A percentile compares a stretch with the other conserved stretches of the same genome.
These are phyloP conservation scores for Babyrousa celebensis DNA, from an alignment of 2,797 vertebrate genomes.

Conservation along the genomic window DNA sequence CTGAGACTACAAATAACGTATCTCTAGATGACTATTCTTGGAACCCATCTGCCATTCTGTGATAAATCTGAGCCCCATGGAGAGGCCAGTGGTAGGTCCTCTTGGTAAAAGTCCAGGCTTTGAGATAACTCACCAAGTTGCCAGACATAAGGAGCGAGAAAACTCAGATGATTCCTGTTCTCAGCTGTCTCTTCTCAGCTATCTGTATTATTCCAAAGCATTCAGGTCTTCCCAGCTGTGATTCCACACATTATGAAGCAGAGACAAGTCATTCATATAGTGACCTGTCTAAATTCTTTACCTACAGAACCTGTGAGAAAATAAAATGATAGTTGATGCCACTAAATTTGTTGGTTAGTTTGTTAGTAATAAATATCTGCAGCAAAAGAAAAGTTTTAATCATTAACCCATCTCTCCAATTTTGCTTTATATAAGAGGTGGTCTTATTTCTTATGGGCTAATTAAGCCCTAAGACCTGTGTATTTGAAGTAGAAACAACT, in stretches of 20 bases:
- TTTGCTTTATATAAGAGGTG: neutral
- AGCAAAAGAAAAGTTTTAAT: neutral
- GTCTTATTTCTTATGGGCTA: neutral
- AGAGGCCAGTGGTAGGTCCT: neutral
- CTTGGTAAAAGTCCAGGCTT: neutral
- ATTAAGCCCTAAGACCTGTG: neutral
- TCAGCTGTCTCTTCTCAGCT: neutral
- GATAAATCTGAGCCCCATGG: neutral
- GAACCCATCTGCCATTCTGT: neutral
- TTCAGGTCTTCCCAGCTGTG: neutral
- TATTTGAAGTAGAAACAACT: conserved; percentile 13
- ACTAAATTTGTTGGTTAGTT: neutral
- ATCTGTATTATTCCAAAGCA: neutral
- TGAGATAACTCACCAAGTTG: neutral
- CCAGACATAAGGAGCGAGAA: neutral
- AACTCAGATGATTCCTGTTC: neutral
- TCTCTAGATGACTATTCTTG: neutral
- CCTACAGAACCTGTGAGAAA: neutral
- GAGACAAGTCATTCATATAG: neutral
- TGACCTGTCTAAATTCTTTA: neutral
- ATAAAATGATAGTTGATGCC: neutral
- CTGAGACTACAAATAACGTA: neutral
- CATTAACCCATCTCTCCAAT: neutral
- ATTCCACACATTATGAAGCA: neutral
- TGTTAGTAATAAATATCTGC: neutral